Percentiles rank a stretch among this genome's conserved stretches.
phyloP scores from a whole-genome alignment of 2,113 vertebrate genomes.

The Elephas maximus region DNA sequence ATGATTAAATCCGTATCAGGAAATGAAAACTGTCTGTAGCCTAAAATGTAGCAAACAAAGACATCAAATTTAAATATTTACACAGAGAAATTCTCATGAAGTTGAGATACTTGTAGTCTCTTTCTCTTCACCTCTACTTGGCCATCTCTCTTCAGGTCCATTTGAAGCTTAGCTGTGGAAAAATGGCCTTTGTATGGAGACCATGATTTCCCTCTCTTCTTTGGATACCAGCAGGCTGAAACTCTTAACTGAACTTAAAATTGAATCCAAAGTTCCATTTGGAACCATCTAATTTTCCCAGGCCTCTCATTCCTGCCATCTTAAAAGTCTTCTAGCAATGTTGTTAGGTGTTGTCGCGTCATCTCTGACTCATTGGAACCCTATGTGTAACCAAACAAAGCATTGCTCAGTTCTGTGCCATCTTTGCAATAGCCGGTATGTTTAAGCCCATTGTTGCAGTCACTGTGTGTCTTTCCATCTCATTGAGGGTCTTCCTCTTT shows the following conservation, averaged over 20 bases:
- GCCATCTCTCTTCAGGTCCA: neutral
- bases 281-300: neutral
- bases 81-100: neutral
- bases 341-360: no score
- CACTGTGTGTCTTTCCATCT: no score
- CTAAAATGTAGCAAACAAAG: neutral
- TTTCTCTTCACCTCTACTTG: neutral
- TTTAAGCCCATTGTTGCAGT: no score
- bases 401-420: no score
- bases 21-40: constrained; percentile 6
- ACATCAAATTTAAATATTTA: neutral
- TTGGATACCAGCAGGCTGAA: neutral
- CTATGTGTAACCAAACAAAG: no score
- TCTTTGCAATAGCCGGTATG: no score
- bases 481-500: no score
- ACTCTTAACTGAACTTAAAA: neutral
- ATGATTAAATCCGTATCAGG: neutral
- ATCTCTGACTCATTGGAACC: neutral
- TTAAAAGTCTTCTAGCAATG: no score
- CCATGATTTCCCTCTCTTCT: neutral
- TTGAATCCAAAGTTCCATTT: neutral
- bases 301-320: neutral
- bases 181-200: neutral
- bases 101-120: neutral
- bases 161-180: neutral